These are phyloP conservation scores for Homarus gammarus DNA, from an alignment of 2,888 invertebrate species.

Conservation along the genomic window DNA sequence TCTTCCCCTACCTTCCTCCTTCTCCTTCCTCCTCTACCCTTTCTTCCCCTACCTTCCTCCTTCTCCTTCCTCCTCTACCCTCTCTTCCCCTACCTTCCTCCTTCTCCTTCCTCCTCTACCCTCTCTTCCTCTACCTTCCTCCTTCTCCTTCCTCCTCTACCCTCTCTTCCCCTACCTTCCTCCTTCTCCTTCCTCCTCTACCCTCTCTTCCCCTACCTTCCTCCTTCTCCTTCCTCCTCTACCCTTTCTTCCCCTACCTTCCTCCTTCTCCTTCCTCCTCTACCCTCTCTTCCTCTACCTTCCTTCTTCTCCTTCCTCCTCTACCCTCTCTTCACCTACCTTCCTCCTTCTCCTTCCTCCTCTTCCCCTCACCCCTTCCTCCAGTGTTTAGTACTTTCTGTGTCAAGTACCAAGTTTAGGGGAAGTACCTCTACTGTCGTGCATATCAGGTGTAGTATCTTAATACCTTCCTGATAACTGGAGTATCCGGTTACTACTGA, in stretches of 20 bases:
- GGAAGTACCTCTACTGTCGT: too few relatives aligned
- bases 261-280: too few relatives aligned
- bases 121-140: too few relatives aligned
- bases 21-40: not conserved
- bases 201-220: not conserved
- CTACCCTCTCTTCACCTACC: not conserved
- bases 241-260: too few relatives aligned
- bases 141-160: too few relatives aligned
- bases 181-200: conserved; percentile 7
- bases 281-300: not conserved
- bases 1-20: not conserved
- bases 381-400: too few relatives aligned
- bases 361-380: too few relatives aligned
- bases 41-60: not conserved
- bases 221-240: not conserved
- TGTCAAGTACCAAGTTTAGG: too few relatives aligned
- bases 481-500: too few relatives aligned
- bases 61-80: conserved; percentile 6
- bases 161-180: not conserved
- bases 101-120: not conserved
- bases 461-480: too few relatives aligned
- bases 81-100: too few relatives aligned
- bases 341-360: not conserved
- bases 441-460: too few relatives aligned
- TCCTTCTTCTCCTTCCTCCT: not conserved